Evolutionary conservation across 2,888 invertebrate genomes (phyloP).

Genomic region (Bombylius discolor): DNA sequence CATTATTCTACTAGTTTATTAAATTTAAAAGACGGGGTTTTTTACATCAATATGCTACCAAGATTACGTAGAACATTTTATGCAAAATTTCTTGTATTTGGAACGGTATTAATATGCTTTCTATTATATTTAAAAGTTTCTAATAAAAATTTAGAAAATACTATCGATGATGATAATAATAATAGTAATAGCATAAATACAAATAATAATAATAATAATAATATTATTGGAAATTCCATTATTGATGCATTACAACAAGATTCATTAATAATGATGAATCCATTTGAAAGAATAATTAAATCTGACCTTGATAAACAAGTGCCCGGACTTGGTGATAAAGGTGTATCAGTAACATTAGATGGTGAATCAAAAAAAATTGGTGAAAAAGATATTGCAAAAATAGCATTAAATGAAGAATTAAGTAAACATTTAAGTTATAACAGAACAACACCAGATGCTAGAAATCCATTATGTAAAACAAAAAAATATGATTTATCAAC

Average conservation of each 20-base stretch:
- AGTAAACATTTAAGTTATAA: slow-evolving; percentile 81
- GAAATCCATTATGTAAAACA: slow-evolving; percentile 28
- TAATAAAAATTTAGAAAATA: slow-evolving; percentile 2
- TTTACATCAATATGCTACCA: slow-evolving; percentile 26
- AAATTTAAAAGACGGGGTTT: too few species aligned
- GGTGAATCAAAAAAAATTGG: slow-evolving; percentile 52
- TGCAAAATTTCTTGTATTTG: slow-evolving; percentile 31
- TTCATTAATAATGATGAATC: background rate
- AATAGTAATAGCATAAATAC: background rate
- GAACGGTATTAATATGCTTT: slow-evolving; percentile 28
- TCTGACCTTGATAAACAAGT: slow-evolving; percentile 53
- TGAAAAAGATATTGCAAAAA: slow-evolving; percentile 61
- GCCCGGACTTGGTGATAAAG: slow-evolving; percentile 58
- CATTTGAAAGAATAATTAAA: background rate
- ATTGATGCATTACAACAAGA: background rate
- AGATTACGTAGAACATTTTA: slow-evolving; percentile 33
- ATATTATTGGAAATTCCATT: background rate
- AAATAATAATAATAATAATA: background rate
- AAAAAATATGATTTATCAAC: slow-evolving; percentile 45
- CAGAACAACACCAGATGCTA: slow-evolving; percentile 43
- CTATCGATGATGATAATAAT: background rate
- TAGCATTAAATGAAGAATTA: slow-evolving; percentile 77
- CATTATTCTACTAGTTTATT: too few species aligned
- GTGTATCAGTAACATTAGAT: slow-evolving; percentile 50
- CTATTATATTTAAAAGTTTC: slow-evolving; percentile 29